A percentile compares a stretch with the other conserved stretches of the same genome.
Conservation (phyloP, 2,797 vertebrate species). For the Chanos chanos region DNA sequence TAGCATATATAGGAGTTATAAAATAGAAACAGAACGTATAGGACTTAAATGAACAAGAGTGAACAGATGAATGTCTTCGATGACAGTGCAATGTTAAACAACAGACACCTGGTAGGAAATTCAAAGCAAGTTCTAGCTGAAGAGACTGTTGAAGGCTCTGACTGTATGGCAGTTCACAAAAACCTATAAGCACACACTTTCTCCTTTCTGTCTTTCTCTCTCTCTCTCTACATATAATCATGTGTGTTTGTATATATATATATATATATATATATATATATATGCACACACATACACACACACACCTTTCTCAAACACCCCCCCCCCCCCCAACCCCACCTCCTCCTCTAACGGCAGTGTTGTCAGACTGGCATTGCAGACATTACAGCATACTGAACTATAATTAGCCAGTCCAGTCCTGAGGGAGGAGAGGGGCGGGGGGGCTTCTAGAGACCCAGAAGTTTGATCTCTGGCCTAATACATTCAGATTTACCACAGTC, state of each 20-base stretch:
- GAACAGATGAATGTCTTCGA: too few species aligned
- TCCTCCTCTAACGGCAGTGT: background rate
- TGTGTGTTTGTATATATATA: too few species aligned
- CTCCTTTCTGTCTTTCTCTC: background rate
- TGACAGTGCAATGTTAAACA: too few species aligned
- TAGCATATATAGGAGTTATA: too few species aligned
- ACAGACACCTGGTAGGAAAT: too few species aligned
- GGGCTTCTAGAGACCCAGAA: conserved; percentile 15
- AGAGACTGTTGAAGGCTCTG: too few species aligned
- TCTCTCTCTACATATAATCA: too few species aligned
- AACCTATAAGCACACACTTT: background rate
- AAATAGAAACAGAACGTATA: too few species aligned
- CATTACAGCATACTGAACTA: conserved; percentile 40
- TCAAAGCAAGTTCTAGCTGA: too few species aligned
- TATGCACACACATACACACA: too few species aligned
- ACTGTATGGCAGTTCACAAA: background rate
- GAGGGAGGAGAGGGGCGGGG: conserved; percentile 11
- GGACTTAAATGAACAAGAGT: too few species aligned
- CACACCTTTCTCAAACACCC: background rate
- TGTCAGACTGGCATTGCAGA: conserved; percentile 31
- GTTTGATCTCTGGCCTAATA: conserved; percentile 1
- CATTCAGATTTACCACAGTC: background rate
- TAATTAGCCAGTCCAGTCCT: conserved; percentile 29
- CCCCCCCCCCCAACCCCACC: background rate
- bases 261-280: too few species aligned